phyloP scores from a whole-genome alignment of 2,888 invertebrate species.

The Operophtera brumata region DNA sequence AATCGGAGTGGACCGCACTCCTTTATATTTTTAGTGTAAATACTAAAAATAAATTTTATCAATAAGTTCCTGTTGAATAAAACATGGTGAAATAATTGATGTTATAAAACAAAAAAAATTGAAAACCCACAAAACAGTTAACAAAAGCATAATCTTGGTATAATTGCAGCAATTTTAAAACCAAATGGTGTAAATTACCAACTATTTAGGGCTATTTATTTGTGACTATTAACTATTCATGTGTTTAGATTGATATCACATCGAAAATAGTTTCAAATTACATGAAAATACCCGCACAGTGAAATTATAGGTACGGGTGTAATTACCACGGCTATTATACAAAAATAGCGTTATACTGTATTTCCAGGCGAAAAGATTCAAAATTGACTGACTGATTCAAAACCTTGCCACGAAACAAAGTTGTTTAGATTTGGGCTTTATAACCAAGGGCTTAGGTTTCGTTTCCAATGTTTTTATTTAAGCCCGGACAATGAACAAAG shows the following conservation, averaged over 20 bases:
- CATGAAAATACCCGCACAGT: constrained; percentile 16
- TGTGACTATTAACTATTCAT: constrained; percentile 18
- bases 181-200: constrained; percentile 6
- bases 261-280: constrained; percentile 28
- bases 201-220: constrained; percentile 10
- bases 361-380: neutral
- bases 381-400: neutral
- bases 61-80: too few species aligned
- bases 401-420: neutral
- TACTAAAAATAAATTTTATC: too few species aligned
- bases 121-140: too few species aligned
- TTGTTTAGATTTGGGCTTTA: neutral
- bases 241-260: constrained; percentile 25
- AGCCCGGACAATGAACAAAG: too few species aligned
- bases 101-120: too few species aligned
- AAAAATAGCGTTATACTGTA: neutral
- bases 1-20: too few species aligned
- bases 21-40: too few species aligned
- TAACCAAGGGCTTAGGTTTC: neutral
- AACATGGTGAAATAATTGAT: too few species aligned
- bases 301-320: constrained; percentile 29
- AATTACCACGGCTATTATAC: neutral
- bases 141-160: neutral
- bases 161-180: constrained; percentile 1
- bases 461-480: too few species aligned